Evolutionary conservation across 2,888 invertebrate species (phyloP).

Genomic region (Torymus texanus): DNA sequence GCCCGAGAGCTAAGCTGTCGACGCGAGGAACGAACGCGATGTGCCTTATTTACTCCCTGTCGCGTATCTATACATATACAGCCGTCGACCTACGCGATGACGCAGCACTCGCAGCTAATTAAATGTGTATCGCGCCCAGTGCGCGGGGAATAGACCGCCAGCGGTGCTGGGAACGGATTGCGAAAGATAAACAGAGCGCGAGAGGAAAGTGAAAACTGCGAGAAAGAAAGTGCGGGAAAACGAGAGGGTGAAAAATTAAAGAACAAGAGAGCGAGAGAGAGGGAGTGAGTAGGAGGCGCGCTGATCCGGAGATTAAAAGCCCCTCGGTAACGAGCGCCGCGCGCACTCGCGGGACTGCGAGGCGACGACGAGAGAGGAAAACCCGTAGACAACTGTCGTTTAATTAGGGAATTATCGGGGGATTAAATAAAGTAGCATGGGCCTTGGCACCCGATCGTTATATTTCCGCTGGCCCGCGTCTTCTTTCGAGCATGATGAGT

Average conservation of each 20-base stretch:
- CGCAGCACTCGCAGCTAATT: constrained; percentile 21
- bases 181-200: background rate
- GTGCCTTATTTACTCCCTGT: no score
- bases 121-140: constrained; percentile 5
- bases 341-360: constrained; percentile 28
- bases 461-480: background rate
- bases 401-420: constrained; percentile 52
- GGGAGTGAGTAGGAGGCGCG: constrained; percentile 9
- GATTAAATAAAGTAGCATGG: constrained; percentile 37
- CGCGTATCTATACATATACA: no score
- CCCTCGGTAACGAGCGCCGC: constrained; percentile 25
- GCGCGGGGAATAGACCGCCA: background rate
- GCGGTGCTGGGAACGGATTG: background rate
- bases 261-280: constrained; percentile 8
- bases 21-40: background rate
- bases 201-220: background rate
- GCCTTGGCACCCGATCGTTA: background rate
- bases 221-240: background rate
- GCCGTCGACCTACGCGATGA: no score
- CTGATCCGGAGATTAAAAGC: constrained; percentile 50
- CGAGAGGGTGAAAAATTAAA: constrained; percentile 38
- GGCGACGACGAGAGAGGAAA: background rate
- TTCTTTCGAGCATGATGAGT: background rate
- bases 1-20: background rate
- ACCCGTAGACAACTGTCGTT: constrained; percentile 44